Evolutionary conservation across 2,113 vertebrate species (phyloP).

Genomic region (Ammodytes marinus): DNA sequence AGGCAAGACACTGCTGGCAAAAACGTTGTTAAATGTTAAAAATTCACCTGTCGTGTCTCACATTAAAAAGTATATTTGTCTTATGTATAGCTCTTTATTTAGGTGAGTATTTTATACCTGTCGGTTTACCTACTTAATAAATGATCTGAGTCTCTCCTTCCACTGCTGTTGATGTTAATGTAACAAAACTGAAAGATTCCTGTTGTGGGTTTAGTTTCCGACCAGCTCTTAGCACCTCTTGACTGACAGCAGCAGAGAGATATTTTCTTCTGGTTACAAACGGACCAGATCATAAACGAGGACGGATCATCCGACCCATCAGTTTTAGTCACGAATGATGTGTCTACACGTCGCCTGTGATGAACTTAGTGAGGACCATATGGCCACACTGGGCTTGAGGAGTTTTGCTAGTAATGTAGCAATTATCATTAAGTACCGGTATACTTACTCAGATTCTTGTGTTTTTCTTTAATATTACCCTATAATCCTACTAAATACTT

Average conservation of each 20-base stretch:
- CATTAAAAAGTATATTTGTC: not conserved
- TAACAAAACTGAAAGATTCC: slow-evolving; percentile 26
- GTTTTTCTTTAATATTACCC: not conserved
- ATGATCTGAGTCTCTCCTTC: not conserved
- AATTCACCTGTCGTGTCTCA: too few species aligned
- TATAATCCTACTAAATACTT: not conserved
- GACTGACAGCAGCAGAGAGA: slow-evolving; percentile 73
- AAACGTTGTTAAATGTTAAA: too few species aligned
- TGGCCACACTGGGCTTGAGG: not conserved
- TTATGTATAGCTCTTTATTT: not conserved
- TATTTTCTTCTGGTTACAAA: slow-evolving; percentile 57
- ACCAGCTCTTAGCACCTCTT: slow-evolving; percentile 35
- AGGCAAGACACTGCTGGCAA: too few species aligned
- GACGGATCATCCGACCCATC: slow-evolving; percentile 9
- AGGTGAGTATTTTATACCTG: not conserved
- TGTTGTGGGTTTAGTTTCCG: slow-evolving; percentile 6
- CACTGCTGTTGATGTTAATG: not conserved
- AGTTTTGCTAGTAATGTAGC: not conserved
- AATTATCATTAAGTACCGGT: not conserved
- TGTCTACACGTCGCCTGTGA: slow-evolving; percentile 52
- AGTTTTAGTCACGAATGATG: slow-evolving; percentile 19
- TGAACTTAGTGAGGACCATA: slow-evolving; percentile 7
- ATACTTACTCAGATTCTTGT: not conserved
- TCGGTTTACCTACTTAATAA: not conserved
- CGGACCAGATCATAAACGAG: slow-evolving; percentile 29